Evolutionary conservation across 2,113 vertebrate species (phyloP), one percentile per base, ranked within the genome.

Genomic region (Anguilla rostrata): DNA sequence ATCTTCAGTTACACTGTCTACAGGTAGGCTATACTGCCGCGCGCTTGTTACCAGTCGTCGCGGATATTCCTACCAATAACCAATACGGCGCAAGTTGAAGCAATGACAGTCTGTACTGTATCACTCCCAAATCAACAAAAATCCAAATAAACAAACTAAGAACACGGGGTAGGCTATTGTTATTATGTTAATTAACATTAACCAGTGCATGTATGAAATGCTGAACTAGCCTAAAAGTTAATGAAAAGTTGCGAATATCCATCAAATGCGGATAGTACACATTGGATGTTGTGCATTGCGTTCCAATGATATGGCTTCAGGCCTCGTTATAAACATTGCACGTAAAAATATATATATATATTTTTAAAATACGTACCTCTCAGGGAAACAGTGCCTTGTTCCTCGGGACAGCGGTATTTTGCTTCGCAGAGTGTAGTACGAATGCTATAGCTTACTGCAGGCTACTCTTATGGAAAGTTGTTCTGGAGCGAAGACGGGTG

Each of bases 311-410:
- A 66, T 66, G 3, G 60, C 18, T 66, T 66, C 22, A 66, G 60
- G 22, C 60, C 22, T 66, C 20, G 20, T 8, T 66, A 66, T 7
- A 66, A 26, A 26, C 22, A 66, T 26, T 22, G 60, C 8, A 26
- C 22, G 60, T 66, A 26, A 66, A 20, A 66, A 66, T 66, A 26
- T 66, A 16, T 60, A 60, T 60, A 46, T 46, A 53, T 53, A 53
- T 53, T 8, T 16, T 8, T 16, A 66, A 43, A 87, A 78, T 49
- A 20, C 86, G 29, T 87, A 87, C 86, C 86, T 81, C 49, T 81
- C 39, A 14, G 12, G 39, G 57, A 75, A n/a, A 80, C 39, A 41
- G 22, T 12, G 39, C 39, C 49, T 40, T n/a, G 56, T 40, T n/a
- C 82, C 39, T 57, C 53, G 41, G 60, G 16, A 49, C 26, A 29